Base-by-base conservation (phyloP, 1,140 invertebrate genomes). In the Lanistes nyassanus region DNA sequence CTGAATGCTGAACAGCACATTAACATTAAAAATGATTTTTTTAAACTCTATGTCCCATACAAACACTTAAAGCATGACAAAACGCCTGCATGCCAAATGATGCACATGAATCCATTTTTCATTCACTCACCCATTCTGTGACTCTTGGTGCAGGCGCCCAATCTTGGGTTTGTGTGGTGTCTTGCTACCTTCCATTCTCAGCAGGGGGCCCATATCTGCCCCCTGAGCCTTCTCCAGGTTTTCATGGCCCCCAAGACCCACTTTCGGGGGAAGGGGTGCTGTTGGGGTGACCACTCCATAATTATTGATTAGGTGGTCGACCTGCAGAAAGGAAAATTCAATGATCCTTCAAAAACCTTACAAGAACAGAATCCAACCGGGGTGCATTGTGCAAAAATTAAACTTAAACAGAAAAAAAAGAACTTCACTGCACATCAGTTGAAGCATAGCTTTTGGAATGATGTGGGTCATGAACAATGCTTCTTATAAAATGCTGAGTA, bases 191-290 rank as follows among this genome's bases (percentile, higher is more conserved):
- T 87, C 86, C 81, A 84, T 82, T 53, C 84, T 77, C 51, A 87
- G 39, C 16, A 87, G 39, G 13, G 86, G 85, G 2, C 85, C 84
- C 85, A 87, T 87, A 19, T 73, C 81, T 26, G 81, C 81, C 29
- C 86, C 87, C 39, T 77, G 76, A 58, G 85, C 81, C 65, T 85
- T 86, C 26, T 83, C 83, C 16, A 83, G 81, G 42, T 86, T 84
- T 34, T 85, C 86, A 39, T 85, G 80, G n/a, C 80, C 86, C 13
- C 85, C 87, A 29, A 81, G 78, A 53, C 81, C 80, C 37, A 88
- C 77, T 66, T 82, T 83, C 16, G 80, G 82, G 2, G 75, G 74
- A 0, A 79, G 81, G n/a, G 79, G 80, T 3, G 76, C 80, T 5
- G 83, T 71, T 16, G 78, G 67, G 4, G 80, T 79, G 13, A 81